Conservation (phyloP, 2,888 invertebrate species). For the Dastarcus helophoroides region DNA sequence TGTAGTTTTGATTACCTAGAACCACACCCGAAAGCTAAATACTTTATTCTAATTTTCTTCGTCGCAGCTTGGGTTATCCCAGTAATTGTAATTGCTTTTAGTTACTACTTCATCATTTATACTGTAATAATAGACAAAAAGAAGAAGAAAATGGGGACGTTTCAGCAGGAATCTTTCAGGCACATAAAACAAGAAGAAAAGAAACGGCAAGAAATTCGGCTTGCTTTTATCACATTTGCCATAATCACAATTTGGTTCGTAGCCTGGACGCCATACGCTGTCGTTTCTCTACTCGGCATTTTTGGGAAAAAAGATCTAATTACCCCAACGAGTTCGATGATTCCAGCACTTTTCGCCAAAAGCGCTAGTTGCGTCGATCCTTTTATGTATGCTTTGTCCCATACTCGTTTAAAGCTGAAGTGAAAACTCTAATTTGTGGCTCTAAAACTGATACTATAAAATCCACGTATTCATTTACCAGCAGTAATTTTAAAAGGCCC, state of each 20-base stretch:
- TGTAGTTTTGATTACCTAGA: constrained; percentile 80
- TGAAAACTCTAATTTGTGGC: constrained; percentile 14
- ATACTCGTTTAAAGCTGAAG: constrained; percentile 61
- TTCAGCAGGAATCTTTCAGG: constrained; percentile 40
- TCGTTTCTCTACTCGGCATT: constrained; percentile 63
- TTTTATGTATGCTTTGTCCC: constrained; percentile 66
- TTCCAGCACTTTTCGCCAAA: constrained; percentile 71
- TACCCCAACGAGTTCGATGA: constrained; percentile 60
- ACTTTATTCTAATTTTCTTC: constrained; percentile 65
- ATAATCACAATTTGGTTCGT: constrained; percentile 65
- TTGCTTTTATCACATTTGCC: constrained; percentile 55
- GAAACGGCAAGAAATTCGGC: constrained; percentile 57
- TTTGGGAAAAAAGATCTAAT: constrained; percentile 51
- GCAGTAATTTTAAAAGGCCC: neutral
- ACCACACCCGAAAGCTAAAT: constrained; percentile 45
- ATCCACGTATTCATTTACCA: no score
- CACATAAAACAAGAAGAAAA: constrained; percentile 52
- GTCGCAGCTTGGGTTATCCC: constrained; percentile 67
- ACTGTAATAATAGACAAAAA: constrained; percentile 47
- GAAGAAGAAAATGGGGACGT: constrained; percentile 36
- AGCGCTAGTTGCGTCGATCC: constrained; percentile 73
- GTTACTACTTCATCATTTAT: constrained; percentile 59
- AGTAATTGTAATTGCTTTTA: constrained; percentile 55
- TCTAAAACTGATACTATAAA: constrained; percentile 8
- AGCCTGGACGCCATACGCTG: constrained; percentile 75